phyloP scores from a whole-genome alignment of 2,113 vertebrate genomes.

The Rhinolophus sinicus region DNA sequence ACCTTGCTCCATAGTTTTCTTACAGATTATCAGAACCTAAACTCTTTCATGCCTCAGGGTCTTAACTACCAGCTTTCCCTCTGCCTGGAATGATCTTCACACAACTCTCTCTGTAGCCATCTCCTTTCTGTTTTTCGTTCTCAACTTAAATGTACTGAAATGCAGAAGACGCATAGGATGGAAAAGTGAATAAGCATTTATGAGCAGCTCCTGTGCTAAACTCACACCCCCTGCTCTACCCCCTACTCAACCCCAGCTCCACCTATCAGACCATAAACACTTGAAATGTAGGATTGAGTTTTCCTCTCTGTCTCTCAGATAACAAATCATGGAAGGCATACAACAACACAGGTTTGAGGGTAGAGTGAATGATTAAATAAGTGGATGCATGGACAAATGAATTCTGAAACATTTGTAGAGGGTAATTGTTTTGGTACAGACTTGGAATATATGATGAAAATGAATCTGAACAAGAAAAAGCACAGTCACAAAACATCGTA shows the following conservation, averaged over 20 bases:
- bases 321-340: background rate
- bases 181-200: background rate
- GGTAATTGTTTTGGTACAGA: background rate
- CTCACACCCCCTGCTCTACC: fast-evolving
- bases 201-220: background rate
- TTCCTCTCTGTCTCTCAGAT: background rate
- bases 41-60: background rate
- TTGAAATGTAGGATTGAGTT: background rate
- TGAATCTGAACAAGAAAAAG: background rate
- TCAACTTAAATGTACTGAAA: background rate
- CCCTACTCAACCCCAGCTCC: fast-evolving
- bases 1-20: background rate
- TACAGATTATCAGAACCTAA: background rate
- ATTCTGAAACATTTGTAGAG: background rate
- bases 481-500: fast-evolving
- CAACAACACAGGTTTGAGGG: background rate
- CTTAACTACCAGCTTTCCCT: background rate
- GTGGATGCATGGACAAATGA: background rate
- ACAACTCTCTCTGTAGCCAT: background rate
- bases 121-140: background rate
- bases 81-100: background rate
- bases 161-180: background rate
- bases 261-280: fast-evolving
- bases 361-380: background rate
- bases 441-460: background rate